Conservation (phyloP, 2,888 invertebrate species). For the Limnephilus auricula region DNA sequence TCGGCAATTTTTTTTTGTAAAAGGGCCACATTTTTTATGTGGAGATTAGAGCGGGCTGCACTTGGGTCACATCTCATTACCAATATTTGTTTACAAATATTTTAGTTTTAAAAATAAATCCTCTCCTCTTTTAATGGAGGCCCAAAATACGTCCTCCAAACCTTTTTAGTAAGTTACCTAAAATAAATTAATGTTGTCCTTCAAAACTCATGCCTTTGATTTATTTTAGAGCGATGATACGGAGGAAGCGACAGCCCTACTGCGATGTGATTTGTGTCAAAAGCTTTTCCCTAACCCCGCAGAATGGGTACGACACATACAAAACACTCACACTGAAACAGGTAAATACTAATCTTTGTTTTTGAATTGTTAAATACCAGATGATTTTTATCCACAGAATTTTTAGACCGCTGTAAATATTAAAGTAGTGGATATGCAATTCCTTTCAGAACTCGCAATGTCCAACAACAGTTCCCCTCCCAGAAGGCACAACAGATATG, state of each 20-base stretch:
- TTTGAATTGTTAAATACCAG: not conserved
- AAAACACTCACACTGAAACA: constrained; percentile 88
- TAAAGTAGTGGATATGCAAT: not conserved
- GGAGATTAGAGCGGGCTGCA: too few relatives aligned
- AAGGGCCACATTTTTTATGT: too few relatives aligned
- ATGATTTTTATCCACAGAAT: not conserved
- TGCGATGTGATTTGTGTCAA: constrained; percentile 88
- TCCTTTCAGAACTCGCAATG: constrained; percentile 84
- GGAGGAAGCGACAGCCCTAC: constrained; percentile 84
- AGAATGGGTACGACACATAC: constrained; percentile 92
- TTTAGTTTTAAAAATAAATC: too few relatives aligned
- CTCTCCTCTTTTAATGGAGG: too few relatives aligned
- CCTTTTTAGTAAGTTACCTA: not conserved
- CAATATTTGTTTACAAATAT: too few relatives aligned
- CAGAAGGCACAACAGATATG: constrained; percentile 80
- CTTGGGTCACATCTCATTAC: too few relatives aligned
- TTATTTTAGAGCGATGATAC: constrained; percentile 80
- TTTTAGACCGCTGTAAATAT: not conserved
- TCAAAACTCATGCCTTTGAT: not conserved
- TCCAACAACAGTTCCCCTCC: constrained; percentile 85
- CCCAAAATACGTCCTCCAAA: too few relatives aligned
- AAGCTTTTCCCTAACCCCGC: constrained; percentile 87
- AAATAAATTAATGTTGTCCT: not conserved
- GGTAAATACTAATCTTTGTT: constrained; percentile 69
- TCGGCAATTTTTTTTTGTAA: too few relatives aligned